A percentile compares a stretch with the other conserved stretches of the same genome.
Conservation (phyloP, 37 sponge, comb jelly and placozoan genomes). For the Cliona cf. orientalis region DNA sequence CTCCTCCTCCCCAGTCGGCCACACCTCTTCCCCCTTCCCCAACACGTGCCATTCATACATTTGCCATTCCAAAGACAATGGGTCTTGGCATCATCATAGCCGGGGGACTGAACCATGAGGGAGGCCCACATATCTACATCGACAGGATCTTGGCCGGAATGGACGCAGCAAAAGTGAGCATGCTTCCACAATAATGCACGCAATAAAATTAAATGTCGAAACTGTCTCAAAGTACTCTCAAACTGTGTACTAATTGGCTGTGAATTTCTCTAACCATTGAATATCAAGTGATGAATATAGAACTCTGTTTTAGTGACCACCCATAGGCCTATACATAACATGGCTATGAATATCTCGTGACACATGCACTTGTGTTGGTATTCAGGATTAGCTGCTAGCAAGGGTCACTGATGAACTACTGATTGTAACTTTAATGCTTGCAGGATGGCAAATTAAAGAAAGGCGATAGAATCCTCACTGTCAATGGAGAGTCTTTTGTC, state of each 20-base stretch:
- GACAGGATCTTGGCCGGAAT: constrained; percentile 74
- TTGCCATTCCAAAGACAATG: constrained; percentile 44
- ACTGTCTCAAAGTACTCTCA: neutral
- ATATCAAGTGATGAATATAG: too few relatives aligned
- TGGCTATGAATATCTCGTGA: neutral
- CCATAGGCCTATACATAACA: neutral
- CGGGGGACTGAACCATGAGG: constrained; percentile 52
- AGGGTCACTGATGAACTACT: neutral
- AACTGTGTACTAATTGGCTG: neutral
- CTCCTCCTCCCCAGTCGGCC: constrained; percentile 18
- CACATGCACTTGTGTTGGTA: too few relatives aligned
- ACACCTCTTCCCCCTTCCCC: neutral
- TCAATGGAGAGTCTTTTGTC: constrained; percentile 71
- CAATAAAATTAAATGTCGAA: neutral
- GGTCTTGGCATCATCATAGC: constrained; percentile 71
- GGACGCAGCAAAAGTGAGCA: constrained; percentile 74
- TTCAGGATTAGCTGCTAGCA: too few relatives aligned
- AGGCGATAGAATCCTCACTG: constrained; percentile 75
- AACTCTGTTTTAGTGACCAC: neutral
- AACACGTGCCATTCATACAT: neutral
- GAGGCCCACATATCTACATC: constrained; percentile 72
- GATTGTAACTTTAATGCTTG: neutral
- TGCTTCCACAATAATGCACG: neutral
- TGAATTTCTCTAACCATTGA: neutral
- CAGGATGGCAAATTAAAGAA: constrained; percentile 64